phyloP scores from a whole-genome alignment of 2,888 invertebrate species.

The Luperina testacea region DNA sequence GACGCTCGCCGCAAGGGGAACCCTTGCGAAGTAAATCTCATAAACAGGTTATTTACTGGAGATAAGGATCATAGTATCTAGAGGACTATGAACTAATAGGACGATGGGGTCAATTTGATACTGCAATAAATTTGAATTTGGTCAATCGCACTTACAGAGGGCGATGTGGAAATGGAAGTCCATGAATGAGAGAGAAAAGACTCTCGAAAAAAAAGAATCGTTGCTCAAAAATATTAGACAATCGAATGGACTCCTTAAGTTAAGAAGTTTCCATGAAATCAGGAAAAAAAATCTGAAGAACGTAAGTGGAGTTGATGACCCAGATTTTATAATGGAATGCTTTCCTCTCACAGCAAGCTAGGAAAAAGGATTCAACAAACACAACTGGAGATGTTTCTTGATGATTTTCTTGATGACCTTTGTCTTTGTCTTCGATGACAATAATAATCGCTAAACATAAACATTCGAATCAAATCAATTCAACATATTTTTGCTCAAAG shows the following conservation, averaged over 20 bases:
- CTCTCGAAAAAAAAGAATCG: not conserved
- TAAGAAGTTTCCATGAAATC: no score
- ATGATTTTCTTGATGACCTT: no score
- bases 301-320: not conserved
- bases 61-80: not conserved
- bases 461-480: not conserved
- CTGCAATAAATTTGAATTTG: conserved; percentile 13
- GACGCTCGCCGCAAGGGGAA: conserved; percentile 30
- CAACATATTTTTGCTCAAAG: conserved; percentile 31
- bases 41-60: conserved; percentile 23
- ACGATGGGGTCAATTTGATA: conserved; percentile 3
- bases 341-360: not conserved
- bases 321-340: no score
- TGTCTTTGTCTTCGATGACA: no score
- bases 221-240: not conserved
- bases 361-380: not conserved
- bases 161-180: not conserved
- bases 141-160: not conserved
- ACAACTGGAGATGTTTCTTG: not conserved
- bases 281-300: not conserved
- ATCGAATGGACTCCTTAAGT: not conserved
- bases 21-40: conserved; percentile 26
- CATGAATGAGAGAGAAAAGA: not conserved
- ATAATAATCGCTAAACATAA: not conserved
- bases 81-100: not conserved